Base-by-base conservation (phyloP, 2,888 invertebrate genomes). In the Oxytorus armatus region DNA sequence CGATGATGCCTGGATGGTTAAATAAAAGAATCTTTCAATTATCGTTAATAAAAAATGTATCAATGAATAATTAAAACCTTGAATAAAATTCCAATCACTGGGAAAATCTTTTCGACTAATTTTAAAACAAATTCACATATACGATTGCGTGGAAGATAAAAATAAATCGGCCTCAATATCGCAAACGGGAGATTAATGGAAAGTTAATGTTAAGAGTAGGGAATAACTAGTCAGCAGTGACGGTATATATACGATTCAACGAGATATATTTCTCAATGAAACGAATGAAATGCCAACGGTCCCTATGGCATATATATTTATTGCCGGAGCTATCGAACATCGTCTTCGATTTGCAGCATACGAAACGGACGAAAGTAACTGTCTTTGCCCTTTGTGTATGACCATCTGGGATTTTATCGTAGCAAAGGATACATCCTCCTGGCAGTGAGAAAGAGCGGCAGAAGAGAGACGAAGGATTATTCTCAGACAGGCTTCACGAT, bases 321-420 rank as follows among this genome's bases (percentile, higher is more conserved):
- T n/a, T n/a, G n/a, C n/a, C n/a, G n/a, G n/a, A n/a, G n/a, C n/a
- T n/a, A n/a, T n/a, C n/a, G n/a, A n/a, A n/a, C n/a, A n/a, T n/a
- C 14, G 53, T 57, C 14, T 55, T 42, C 25, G 14, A 65, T 59
- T 33, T 51, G 14, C 18, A 10, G 39, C 73, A 33, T n/a, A 42
- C 14, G 18, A 59, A 49, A 59, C 39, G 36, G 49, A 39, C 49
- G 36, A 39, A 10, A 14, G 25, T 21, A 21, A 44, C 63, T 53
- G 57, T 39, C 25, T 63, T 77, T 77, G 77, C 80, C 80, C 77
- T 80, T 80, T 80, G 77, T 80, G 77, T 42, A 14, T 49, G 33
- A 47, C 42, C 33, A 55, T 73, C 49, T 49, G 53, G 55, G 49
- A 57, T 77, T 47, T 65, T 55, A 74, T 65, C 74, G 55, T 61